Percentiles rank a stretch among this genome's conserved stretches.
phyloP scores from a whole-genome alignment of 2,797 vertebrate genomes.

The Sus cebifrons region DNA sequence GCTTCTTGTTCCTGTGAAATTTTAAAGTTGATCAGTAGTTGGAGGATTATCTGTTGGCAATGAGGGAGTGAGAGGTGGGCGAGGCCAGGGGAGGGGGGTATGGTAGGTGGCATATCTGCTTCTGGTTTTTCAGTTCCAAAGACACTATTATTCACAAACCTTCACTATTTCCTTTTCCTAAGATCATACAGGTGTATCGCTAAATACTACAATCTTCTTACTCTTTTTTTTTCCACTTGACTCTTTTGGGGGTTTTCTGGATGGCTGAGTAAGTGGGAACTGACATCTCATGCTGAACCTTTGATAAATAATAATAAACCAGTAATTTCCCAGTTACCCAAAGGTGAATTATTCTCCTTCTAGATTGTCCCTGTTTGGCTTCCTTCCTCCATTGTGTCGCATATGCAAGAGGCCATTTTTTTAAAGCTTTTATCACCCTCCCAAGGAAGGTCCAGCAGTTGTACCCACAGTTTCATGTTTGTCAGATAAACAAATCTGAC shows the following conservation, averaged over 20 bases:
- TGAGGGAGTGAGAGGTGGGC: no score
- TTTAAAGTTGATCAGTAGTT: neutral
- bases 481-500: neutral
- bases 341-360: neutral
- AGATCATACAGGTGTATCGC: neutral
- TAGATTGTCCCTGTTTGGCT: neutral
- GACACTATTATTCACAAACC: neutral
- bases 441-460: neutral
- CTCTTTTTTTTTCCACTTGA: neutral
- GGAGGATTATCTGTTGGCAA: neutral
- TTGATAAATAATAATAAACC: neutral
- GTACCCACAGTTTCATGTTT: neutral
- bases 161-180: neutral
- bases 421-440: neutral
- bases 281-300: neutral
- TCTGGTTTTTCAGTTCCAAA: neutral
- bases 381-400: neutral
- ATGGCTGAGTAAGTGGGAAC: neutral
- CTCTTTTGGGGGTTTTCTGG: neutral
- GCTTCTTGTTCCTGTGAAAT: neutral
- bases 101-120: neutral
- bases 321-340: neutral
- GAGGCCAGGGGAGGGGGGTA: no score
- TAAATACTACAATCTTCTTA: neutral
- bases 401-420: neutral